These are phyloP conservation scores for Drosophila suboccidentalis DNA, from an alignment of 2,888 invertebrate genomes.

Conservation along the genomic window DNA sequence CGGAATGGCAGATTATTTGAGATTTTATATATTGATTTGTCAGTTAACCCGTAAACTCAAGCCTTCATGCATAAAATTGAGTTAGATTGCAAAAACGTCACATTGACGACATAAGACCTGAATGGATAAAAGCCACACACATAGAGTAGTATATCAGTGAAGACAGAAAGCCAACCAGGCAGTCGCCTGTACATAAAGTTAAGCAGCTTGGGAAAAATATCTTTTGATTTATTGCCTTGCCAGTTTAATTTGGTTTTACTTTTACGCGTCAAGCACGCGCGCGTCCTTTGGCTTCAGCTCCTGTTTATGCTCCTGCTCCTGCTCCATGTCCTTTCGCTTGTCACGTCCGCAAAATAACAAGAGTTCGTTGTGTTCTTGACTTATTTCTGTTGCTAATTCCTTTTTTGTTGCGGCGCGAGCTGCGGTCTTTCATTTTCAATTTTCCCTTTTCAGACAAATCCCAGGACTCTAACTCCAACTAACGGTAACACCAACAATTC, in stretches of 20 bases:
- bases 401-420: slow-evolving; percentile 23
- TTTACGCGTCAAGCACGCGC: slow-evolving; percentile 53
- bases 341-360: slow-evolving; percentile 61
- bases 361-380: slow-evolving; percentile 52
- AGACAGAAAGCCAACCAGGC: slow-evolving; percentile 3
- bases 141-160: slow-evolving; percentile 19
- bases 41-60: slow-evolving; percentile 26
- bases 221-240: slow-evolving; percentile 73
- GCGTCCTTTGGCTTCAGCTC: slow-evolving; percentile 6
- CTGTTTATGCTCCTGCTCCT: background rate
- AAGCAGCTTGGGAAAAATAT: slow-evolving; percentile 44
- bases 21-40: slow-evolving; percentile 1
- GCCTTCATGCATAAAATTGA: slow-evolving; percentile 52
- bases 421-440: slow-evolving; percentile 37
- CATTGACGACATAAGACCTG: slow-evolving; percentile 2
- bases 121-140: slow-evolving; percentile 4
- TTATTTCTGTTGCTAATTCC: slow-evolving; percentile 60
- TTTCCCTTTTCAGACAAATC: slow-evolving; percentile 24
- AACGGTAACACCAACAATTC: slow-evolving; percentile 43
- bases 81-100: slow-evolving; percentile 32
- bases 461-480: slow-evolving; percentile 21
- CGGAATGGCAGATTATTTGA: slow-evolving; percentile 1
- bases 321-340: slow-evolving; percentile 39
- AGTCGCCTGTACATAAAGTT: slow-evolving; percentile 33
- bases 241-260: slow-evolving; percentile 70